phyloP scores from a whole-genome alignment of 2,113 vertebrate genomes.

The Arenaria interpres region DNA sequence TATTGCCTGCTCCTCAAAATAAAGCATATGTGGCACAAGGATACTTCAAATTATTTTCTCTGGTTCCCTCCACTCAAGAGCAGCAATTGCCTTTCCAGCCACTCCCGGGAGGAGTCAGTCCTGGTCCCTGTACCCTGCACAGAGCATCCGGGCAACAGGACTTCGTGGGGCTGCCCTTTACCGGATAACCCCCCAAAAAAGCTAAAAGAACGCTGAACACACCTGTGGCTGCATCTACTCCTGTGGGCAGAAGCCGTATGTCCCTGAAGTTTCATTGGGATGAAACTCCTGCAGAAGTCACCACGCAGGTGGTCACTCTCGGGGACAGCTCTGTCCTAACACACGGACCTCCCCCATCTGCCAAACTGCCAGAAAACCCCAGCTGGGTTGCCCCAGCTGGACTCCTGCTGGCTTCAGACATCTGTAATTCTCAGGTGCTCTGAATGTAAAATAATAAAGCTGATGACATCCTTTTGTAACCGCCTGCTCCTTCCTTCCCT shows the following conservation, averaged over 20 bases:
- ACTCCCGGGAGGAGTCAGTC: neutral
- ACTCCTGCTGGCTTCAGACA: neutral
- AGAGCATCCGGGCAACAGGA: fast-evolving
- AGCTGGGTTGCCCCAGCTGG: too few relatives aligned
- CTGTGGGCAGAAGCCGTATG: fast-evolving
- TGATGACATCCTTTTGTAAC: neutral
- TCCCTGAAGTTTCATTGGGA: neutral
- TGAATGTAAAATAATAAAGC: neutral
- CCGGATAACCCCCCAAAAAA: neutral
- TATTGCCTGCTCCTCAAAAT: slow-evolving; percentile 29
- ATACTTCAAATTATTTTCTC: slow-evolving; percentile 24
- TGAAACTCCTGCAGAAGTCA: neutral
- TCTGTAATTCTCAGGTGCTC: neutral
- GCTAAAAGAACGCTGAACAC: neutral
- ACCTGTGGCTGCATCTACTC: neutral
- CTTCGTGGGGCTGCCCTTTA: neutral
- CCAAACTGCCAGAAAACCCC: neutral
- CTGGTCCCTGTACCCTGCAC: neutral
- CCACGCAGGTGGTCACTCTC: fast-evolving
- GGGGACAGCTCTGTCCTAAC: neutral
- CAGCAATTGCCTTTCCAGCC: neutral
- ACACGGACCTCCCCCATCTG: neutral
- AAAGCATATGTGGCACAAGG: slow-evolving; percentile 23
- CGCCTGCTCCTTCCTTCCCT: neutral
- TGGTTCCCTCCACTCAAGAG: neutral